Evolutionary conservation across 2,888 invertebrate species (phyloP), one percentile per base, ranked within the genome.

Genomic region (Patella pellucida): DNA sequence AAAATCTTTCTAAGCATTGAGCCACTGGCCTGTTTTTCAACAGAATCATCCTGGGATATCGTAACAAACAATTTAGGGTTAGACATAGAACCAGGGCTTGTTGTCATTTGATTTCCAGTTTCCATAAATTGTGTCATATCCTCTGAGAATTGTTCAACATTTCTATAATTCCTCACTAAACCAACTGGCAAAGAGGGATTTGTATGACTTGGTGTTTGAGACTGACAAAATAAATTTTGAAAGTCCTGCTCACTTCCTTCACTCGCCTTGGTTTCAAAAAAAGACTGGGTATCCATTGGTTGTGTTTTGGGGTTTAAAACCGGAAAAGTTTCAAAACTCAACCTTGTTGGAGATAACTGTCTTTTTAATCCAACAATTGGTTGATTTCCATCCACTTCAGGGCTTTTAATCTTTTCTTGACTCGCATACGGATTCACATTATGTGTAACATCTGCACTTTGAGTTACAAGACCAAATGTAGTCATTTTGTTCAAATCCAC

Each of bases 1-100:
- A 80, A 71, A 31, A 81, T 80, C 67, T 77, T 77, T 2, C 78
- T 71, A 16, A 80, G 70, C 50, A 81, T 71, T 12, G 81, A 80
- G 14, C 62, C 23, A 62, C 19, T 62, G 41, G 41, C 41, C 12
- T 62, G 19, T 62, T 23, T 62, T 12, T 62, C 62, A 62, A 12
- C 23, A 14, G 19, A 19, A 19, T 62, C 62, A 19, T 62, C 23
- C 19, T 19, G 12, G 19, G 62, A 23, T 14, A 12, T 23, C 19
- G 62, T 23, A 19, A 62, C 23, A 11, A 62, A 14, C 23, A 62
- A 62, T 62, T 62, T 62, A 23, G 62, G 62, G 23, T 23, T 11
- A 3, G 19, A 23, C 9, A 23, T 62, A 41, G 41, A 41, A 9
- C 41, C 41, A 41, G 41, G 9, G 9, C 41, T 41, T 23, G 23